These are phyloP conservation scores for Drosophila cracens DNA, from an alignment of 2,888 invertebrate genomes.

Conservation along the genomic window DNA sequence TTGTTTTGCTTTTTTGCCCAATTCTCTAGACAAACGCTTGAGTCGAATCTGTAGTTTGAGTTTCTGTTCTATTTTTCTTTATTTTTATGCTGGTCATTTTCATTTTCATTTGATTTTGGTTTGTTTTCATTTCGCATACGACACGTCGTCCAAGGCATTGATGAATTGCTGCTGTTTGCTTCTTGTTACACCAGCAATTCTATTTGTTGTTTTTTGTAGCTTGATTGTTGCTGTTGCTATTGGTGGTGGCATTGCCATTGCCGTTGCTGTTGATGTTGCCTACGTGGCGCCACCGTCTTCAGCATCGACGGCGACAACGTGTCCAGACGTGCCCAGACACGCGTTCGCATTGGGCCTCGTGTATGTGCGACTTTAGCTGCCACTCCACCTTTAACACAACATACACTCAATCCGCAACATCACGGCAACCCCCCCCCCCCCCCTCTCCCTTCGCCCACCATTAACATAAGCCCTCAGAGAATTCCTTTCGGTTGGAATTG, in stretches of 20 bases:
- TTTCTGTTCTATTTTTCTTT: background rate
- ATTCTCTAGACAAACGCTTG: conserved; percentile 2
- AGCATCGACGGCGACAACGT: conserved; percentile 58
- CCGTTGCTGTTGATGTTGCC: conserved; percentile 41
- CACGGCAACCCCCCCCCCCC: background rate
- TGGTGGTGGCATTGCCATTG: conserved; percentile 13
- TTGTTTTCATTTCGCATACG: conserved; percentile 69
- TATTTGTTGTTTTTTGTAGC: background rate
- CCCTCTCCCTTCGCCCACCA: too few relatives aligned
- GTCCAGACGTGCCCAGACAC: conserved; percentile 71
- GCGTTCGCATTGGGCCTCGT: conserved; percentile 39
- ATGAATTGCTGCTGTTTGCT: conserved; percentile 63
- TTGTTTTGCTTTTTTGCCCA: background rate
- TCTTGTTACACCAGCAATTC: conserved; percentile 63
- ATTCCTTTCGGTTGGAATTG: conserved; percentile 15
- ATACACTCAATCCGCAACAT: background rate
- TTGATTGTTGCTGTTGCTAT: conserved; percentile 3
- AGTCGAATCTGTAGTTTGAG: background rate
- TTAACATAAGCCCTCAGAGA: background rate
- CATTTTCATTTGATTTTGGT: conserved; percentile 6
- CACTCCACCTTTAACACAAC: background rate
- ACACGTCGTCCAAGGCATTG: conserved; percentile 64
- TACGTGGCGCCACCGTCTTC: conserved; percentile 65
- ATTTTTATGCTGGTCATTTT: conserved; percentile 2
- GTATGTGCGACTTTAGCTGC: conserved; percentile 18